phyloP scores from a whole-genome alignment of 2,888 invertebrate species.

The Amphipoea lucens region DNA sequence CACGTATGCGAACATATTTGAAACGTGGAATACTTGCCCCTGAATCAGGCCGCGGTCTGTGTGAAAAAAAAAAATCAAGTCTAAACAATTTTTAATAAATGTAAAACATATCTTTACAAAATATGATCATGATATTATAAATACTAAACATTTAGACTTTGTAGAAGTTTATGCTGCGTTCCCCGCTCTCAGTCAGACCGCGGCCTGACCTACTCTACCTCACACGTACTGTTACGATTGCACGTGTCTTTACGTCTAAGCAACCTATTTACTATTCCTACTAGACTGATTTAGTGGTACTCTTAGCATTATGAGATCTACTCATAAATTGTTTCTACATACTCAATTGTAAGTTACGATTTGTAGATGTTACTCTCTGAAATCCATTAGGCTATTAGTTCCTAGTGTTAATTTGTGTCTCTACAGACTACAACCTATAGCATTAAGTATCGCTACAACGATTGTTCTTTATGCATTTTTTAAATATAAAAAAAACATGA shows the following conservation, averaged over 20 bases:
- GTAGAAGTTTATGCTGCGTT: neutral
- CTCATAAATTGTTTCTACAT: slow-evolving; percentile 74
- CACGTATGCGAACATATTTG: slow-evolving; percentile 60
- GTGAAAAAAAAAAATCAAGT: slow-evolving; percentile 20
- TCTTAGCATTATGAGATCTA: slow-evolving; percentile 81
- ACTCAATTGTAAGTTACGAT: slow-evolving; percentile 79
- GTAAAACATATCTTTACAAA: neutral
- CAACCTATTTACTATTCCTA: slow-evolving; percentile 84
- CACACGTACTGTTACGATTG: slow-evolving; percentile 79
- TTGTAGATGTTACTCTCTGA: slow-evolving; percentile 73
- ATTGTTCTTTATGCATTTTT: slow-evolving; percentile 84
- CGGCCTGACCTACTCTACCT: slow-evolving; percentile 77
- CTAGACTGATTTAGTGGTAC: slow-evolving; percentile 89
- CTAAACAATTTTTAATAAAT: neutral
- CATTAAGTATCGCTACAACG: slow-evolving; percentile 84
- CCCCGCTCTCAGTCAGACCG: slow-evolving; percentile 61
- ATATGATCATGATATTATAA: neutral
- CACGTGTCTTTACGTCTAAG: slow-evolving; percentile 79
- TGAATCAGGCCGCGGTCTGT: slow-evolving; percentile 53
- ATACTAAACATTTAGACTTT: neutral
- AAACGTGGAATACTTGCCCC: slow-evolving; percentile 28
- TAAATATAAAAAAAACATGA: slow-evolving; percentile 70
- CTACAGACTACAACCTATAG: slow-evolving; percentile 71
- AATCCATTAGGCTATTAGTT: slow-evolving; percentile 71
- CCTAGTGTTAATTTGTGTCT: slow-evolving; percentile 70